Percentiles rank a stretch among this genome's conserved stretches.
phyloP scores from a whole-genome alignment of 2,888 invertebrate genomes.

The Platerodrilus igneus region DNA sequence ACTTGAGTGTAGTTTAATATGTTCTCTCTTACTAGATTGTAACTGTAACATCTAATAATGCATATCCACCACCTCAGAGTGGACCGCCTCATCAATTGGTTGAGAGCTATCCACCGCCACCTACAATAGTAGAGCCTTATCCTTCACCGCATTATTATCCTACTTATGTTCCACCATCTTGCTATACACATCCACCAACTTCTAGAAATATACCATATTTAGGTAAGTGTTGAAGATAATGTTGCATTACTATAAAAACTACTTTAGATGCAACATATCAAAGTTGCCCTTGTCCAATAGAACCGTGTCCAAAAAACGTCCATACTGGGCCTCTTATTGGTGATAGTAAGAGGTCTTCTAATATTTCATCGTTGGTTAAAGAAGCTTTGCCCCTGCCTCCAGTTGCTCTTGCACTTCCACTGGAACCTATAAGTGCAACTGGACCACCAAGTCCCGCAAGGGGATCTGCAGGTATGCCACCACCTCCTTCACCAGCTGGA shows the following conservation, averaged over 20 bases:
- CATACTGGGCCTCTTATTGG: slow-evolving; percentile 97
- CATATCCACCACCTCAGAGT: slow-evolving; percentile 46
- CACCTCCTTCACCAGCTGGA: slow-evolving; percentile 56
- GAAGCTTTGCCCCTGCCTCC: slow-evolving; percentile 47
- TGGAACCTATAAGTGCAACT: slow-evolving; percentile 50
- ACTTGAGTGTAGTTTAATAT: background rate
- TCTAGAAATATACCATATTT: slow-evolving; percentile 60
- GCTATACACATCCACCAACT: slow-evolving; percentile 58
- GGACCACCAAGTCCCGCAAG: slow-evolving; percentile 67
- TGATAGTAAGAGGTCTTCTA: slow-evolving; percentile 71
- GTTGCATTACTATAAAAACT: too few relatives aligned
- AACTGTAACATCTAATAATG: slow-evolving; percentile 44
- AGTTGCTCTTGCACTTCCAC: slow-evolving; percentile 50
- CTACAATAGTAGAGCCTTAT: slow-evolving; percentile 48
- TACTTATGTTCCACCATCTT: slow-evolving; percentile 50
- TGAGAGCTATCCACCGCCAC: slow-evolving; percentile 45
- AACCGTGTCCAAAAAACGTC: slow-evolving; percentile 97
- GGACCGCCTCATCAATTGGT: slow-evolving; percentile 40
- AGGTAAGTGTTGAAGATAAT: slow-evolving; percentile 49
- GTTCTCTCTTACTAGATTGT: slow-evolving; percentile 38
- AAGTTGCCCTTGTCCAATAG: slow-evolving; percentile 84
- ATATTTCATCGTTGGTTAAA: slow-evolving; percentile 44
- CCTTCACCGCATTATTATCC: slow-evolving; percentile 52
- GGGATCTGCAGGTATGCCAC: slow-evolving; percentile 63
- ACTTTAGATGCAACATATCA: slow-evolving; percentile 56